Evolutionary conservation across 2,113 vertebrate genomes (phyloP).

Genomic region (Cacatua alba): DNA sequence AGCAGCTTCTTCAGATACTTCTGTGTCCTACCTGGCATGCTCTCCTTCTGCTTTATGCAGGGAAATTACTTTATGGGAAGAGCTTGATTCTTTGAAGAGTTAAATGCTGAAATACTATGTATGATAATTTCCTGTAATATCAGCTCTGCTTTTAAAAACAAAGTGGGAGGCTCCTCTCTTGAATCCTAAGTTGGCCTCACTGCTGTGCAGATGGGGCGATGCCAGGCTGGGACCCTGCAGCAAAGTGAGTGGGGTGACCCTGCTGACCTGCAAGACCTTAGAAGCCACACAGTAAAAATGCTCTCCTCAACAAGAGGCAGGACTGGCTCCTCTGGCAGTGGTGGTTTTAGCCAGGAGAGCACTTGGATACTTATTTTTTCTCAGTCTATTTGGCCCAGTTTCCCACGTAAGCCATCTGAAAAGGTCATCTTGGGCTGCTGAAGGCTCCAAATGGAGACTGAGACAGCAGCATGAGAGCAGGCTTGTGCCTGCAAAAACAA

Average conservation of each 20-base stretch:
- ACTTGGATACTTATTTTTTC: not conserved
- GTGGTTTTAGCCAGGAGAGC: not conserved
- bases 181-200: not conserved
- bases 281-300: not conserved
- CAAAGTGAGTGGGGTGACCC: fast-evolving
- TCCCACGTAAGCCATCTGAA: not conserved
- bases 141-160: not conserved
- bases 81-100: not conserved
- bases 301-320: not conserved
- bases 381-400: not conserved
- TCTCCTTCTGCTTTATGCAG: not conserved
- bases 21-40: not conserved
- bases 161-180: not conserved
- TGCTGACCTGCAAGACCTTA: not conserved
- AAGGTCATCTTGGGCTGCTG: not conserved
- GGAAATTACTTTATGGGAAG: not conserved
- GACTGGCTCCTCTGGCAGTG: not conserved
- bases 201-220: not conserved
- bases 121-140: not conserved
- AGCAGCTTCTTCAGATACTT: not conserved
- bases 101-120: not conserved
- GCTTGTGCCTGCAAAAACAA: not conserved
- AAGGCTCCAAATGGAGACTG: not conserved
- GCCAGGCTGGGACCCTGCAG: not conserved
- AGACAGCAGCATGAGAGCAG: not conserved